Evolutionary conservation across 2,113 vertebrate genomes (phyloP).

Genomic region (Silurus glanis): DNA sequence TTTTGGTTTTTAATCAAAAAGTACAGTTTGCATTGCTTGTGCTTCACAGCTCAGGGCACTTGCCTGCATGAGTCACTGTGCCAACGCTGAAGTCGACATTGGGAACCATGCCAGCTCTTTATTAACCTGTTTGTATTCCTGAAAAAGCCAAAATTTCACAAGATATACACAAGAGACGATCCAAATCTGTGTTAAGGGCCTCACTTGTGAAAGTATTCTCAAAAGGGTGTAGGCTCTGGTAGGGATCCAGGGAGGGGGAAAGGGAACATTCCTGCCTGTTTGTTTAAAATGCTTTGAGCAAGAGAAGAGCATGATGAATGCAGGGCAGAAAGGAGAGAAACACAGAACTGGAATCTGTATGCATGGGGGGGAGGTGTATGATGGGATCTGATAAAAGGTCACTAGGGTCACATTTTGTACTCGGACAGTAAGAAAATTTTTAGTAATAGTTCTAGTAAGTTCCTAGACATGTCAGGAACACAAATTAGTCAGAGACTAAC

Average conservation of each 20-base stretch:
- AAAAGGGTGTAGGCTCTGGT: not conserved
- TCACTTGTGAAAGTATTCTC: slow-evolving; percentile 28
- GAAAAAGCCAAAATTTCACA: slow-evolving; percentile 34
- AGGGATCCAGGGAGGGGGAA: not conserved
- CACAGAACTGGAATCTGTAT: slow-evolving; percentile 18
- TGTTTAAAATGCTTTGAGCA: slow-evolving; percentile 24
- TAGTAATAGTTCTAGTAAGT: not conserved
- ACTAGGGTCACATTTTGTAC: not conserved
- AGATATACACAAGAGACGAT: slow-evolving; percentile 21
- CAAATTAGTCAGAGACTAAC: too few species aligned
- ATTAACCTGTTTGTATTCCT: slow-evolving; percentile 26
- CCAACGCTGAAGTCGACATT: slow-evolving; percentile 28
- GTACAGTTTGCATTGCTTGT: slow-evolving; percentile 46
- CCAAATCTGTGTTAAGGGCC: slow-evolving; percentile 17
- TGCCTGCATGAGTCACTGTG: slow-evolving; percentile 11
- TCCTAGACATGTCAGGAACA: not conserved
- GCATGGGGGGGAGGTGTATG: not conserved
- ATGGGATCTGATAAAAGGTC: not conserved
- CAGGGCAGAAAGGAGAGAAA: not conserved
- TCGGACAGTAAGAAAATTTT: too few species aligned
- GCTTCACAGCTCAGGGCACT: slow-evolving; percentile 31
- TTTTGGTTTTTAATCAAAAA: slow-evolving; percentile 41
- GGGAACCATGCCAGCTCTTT: slow-evolving; percentile 30
- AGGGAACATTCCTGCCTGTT: slow-evolving; percentile 22
- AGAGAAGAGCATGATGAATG: not conserved